These are phyloP conservation scores for Caenorhabditis imperialis DNA, from an alignment of 2,888 invertebrate genomes.

Conservation along the genomic window DNA sequence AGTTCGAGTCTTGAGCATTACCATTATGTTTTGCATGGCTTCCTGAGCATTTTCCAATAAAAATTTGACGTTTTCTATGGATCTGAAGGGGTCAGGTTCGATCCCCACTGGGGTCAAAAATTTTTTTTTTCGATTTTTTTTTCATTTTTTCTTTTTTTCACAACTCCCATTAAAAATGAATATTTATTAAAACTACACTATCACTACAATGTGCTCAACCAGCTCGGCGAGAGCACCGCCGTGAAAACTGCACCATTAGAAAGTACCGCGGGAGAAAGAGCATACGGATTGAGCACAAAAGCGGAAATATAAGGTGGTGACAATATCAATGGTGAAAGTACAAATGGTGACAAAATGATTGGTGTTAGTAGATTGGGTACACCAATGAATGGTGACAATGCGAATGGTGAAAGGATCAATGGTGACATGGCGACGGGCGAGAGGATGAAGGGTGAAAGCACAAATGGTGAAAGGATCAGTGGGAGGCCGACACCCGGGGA, in stretches of 20 bases:
- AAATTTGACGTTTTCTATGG: no score
- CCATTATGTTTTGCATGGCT: no score
- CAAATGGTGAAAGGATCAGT: constrained; percentile 49
- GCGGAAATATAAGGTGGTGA: constrained; percentile 57
- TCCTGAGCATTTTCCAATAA: no score
- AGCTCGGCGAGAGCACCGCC: constrained; percentile 54
- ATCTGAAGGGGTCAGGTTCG: no score
- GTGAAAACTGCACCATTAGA: constrained; percentile 58
- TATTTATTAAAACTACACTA: no score
- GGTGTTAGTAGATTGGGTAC: constrained; percentile 47
- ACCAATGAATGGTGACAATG: constrained; percentile 53
- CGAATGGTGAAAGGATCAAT: constrained; percentile 52
- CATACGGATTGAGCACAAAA: constrained; percentile 58
- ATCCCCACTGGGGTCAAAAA: no score
- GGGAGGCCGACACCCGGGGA: constrained; percentile 37
- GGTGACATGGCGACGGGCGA: constrained; percentile 54
- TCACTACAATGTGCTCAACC: constrained; percentile 26
- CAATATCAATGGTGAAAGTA: constrained; percentile 60
- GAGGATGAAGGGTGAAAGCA: constrained; percentile 57
- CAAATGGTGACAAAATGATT: constrained; percentile 60
- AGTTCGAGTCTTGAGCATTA: no score
- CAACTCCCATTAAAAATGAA: no score
- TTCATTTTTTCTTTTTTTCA: constrained; percentile 2
- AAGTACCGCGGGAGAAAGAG: constrained; percentile 56
- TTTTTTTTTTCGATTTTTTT: no score